phyloP scores from a whole-genome alignment of 2,797 vertebrate genomes.

The Eidolon dupreanum region DNA sequence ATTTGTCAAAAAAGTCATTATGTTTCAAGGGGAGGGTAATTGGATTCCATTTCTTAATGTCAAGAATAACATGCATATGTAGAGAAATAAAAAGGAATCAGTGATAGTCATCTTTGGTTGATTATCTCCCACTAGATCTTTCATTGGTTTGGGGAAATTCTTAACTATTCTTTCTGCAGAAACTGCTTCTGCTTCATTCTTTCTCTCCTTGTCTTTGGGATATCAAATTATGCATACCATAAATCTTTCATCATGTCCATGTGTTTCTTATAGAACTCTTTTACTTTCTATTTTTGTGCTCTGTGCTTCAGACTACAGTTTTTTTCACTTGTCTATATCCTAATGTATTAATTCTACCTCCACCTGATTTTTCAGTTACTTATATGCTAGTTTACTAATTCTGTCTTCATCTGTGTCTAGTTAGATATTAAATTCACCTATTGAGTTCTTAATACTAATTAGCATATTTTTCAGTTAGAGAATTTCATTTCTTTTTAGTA shows the following conservation, averaged over 20 bases:
- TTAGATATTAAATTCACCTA: neutral
- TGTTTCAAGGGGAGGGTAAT: neutral
- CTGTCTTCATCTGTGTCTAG: neutral
- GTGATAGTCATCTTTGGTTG: neutral
- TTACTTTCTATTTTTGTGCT: neutral
- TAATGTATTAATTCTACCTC: neutral
- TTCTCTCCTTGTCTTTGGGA: neutral
- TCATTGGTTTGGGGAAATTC: neutral
- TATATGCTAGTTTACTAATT: neutral
- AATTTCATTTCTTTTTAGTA: neutral
- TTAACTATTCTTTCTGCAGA: neutral
- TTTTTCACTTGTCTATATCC: neutral
- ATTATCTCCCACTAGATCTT: neutral
- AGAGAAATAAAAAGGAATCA: neutral
- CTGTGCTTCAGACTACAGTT: neutral
- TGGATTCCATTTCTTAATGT: neutral
- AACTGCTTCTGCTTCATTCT: neutral
- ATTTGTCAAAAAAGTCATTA: neutral
- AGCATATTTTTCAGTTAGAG: neutral
- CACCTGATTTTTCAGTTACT: neutral
- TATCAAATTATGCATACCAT: neutral
- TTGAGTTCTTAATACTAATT: neutral
- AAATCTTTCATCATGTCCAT: neutral
- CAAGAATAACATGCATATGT: neutral
- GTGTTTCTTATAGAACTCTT: neutral